A percentile compares a stretch with the other conserved stretches of the same genome.
These are phyloP conservation scores for Unio pictorum DNA, from an alignment of 2,888 invertebrate genomes.

Conservation along the genomic window DNA sequence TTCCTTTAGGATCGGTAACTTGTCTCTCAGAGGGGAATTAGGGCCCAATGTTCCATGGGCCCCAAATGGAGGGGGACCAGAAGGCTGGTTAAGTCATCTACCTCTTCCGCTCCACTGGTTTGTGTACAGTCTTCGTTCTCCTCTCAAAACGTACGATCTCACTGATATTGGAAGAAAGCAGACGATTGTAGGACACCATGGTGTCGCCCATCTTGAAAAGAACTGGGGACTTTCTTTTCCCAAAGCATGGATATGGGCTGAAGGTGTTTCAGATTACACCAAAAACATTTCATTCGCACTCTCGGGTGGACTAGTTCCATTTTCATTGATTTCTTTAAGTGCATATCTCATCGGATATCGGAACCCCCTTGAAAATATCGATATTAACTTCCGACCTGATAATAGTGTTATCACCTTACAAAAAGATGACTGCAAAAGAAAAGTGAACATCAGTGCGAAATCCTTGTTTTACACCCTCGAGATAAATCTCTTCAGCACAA, in stretches of 20 bases:
- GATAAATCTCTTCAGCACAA: conserved; percentile 20
- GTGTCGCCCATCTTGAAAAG: conserved; percentile 54
- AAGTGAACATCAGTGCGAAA: conserved; percentile 26
- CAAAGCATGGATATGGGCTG: conserved; percentile 56
- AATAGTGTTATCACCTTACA: conserved; percentile 34
- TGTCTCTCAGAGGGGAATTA: conserved; percentile 30
- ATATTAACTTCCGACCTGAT: conserved; percentile 45
- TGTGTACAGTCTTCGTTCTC: conserved; percentile 54
- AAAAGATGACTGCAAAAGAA: conserved; percentile 46
- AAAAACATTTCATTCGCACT: conserved; percentile 39
- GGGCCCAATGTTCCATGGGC: conserved; percentile 43
- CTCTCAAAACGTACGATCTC: conserved; percentile 34
- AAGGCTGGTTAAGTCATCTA: conserved; percentile 48
- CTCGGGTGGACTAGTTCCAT: conserved; percentile 50
- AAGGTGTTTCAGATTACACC: conserved; percentile 34
- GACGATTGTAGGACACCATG: conserved; percentile 14
- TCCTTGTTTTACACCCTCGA: conserved; percentile 31
- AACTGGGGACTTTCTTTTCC: conserved; percentile 63
- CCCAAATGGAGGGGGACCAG: conserved; percentile 46
- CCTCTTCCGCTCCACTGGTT: conserved; percentile 61
- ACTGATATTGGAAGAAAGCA: conserved; percentile 24
- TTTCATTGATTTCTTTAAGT: conserved; percentile 27
- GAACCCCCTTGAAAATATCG: conserved; percentile 38
- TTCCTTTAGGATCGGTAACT: conserved; percentile 33
- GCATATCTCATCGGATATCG: conserved; percentile 56